Base-by-base conservation (phyloP, 2,888 invertebrate species). In the Leucophora obtusa region DNA sequence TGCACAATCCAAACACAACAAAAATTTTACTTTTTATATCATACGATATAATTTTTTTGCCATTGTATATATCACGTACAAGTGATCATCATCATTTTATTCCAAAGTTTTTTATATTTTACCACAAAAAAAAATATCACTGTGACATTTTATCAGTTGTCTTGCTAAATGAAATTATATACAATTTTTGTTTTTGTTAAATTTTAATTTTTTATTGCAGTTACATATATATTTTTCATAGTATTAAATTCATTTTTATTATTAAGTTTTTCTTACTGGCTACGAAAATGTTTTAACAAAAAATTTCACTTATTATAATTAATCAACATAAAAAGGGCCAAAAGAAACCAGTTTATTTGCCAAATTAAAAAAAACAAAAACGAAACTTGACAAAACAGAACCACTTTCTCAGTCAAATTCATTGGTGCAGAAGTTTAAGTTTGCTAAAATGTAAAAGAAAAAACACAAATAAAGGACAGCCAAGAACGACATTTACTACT, bases 351-450 rank as follows among this genome's bases (percentile, higher is more conserved):
- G 77, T 81, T 81, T 59, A 11, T 43, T 58, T 54, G 60, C 65
- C 60, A 72, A 43, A 73, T 28, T 17, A 62, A 33, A 21, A 33
- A n/a, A 56, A 43, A 24, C 1, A 15, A 33, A 70, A 71, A 66
- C 66, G 54, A 75, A 75, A 80, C 79, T 79, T 60, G 68, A 79
- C 63, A 6, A 38, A 75, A 53, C 68, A 79, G 73, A 81, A 81
- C 81, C 81, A 77, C 81, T 81, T 81, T 81, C 81, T 77, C 81
- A 77, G 73, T 81, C 81, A 66, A 81, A 81, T 77, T 77, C 77
- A 74, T 70, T 81, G 73, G 43, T 35, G 77, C 73, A 66, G 81
- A 77, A 73, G 60, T 66, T 60, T 59, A 73, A 58, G 24, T 63
- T 77, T 54, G 43, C 53, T 15, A 66, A 66, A 77, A 54, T n/a